A percentile compares a stretch with the other conserved stretches of the same genome.
These are phyloP conservation scores for Pollenia amentaria DNA, from an alignment of 2,888 invertebrate species.

Conservation along the genomic window DNA sequence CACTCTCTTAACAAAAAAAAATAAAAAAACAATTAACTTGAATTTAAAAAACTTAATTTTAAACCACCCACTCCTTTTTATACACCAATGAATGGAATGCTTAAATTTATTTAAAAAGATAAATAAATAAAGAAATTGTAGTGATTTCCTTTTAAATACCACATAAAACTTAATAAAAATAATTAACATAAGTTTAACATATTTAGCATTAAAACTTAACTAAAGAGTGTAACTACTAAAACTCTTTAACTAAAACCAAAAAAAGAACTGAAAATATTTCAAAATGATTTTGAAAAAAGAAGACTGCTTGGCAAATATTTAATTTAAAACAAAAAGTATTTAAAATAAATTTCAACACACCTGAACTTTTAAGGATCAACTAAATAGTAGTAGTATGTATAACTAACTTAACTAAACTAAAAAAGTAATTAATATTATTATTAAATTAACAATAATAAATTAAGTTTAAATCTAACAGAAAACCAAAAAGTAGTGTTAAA, in stretches of 20 bases:
- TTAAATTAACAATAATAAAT: constrained; percentile 77
- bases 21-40: constrained; percentile 2
- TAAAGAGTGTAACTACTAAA: constrained; percentile 42
- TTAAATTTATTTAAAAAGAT: constrained; percentile 32
- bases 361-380: constrained; percentile 75
- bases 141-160: constrained; percentile 63
- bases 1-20: constrained; percentile 11
- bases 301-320: constrained; percentile 71
- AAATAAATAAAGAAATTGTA: constrained; percentile 47
- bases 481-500: constrained; percentile 77
- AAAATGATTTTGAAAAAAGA: constrained; percentile 58
- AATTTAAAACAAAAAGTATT: constrained; percentile 29
- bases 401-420: constrained; percentile 64
- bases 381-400: constrained; percentile 70
- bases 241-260: constrained; percentile 34
- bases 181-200: constrained; percentile 56
- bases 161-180: constrained; percentile 32
- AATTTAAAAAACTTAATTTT: constrained; percentile 25
- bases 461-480: constrained; percentile 68
- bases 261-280: constrained; percentile 39
- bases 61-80: constrained; percentile 43
- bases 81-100: constrained; percentile 45
- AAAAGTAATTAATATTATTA: constrained; percentile 73
- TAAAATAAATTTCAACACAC: constrained; percentile 68
- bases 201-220: constrained; percentile 29